Conservation (phyloP, 2,888 invertebrate species). For the Cylloceria caligata region DNA sequence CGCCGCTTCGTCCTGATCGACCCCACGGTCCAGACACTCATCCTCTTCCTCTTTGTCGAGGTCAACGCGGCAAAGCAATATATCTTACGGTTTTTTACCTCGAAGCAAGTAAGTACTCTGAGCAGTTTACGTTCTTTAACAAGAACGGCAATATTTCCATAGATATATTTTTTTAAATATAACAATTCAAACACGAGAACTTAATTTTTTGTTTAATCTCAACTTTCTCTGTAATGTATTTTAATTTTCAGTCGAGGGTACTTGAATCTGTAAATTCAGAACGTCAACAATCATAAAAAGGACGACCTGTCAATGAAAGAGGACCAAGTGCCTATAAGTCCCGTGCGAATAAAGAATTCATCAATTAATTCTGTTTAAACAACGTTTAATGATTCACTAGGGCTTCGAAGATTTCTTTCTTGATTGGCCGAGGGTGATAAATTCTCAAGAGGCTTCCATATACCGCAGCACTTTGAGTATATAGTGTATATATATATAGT, state of each 20-base stretch:
- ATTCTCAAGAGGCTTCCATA: conserved; percentile 60
- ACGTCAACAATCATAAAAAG: conserved; percentile 29
- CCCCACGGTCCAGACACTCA: conserved; percentile 55
- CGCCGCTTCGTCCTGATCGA: conserved; percentile 47
- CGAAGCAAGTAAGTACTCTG: conserved; percentile 39
- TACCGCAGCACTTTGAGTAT: conserved; percentile 48
- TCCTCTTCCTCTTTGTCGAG: conserved; percentile 57
- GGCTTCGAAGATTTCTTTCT: conserved; percentile 66
- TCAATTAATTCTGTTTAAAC: conserved; percentile 68
- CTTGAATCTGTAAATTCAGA: not conserved
- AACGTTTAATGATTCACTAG: conserved; percentile 65
- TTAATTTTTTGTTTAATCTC: not conserved
- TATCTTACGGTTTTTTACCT: conserved; percentile 55
- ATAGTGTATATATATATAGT: conserved; percentile 26
- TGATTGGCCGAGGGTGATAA: conserved; percentile 65
- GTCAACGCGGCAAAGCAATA: conserved; percentile 57
- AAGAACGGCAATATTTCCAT: not conserved
- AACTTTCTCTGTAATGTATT: not conserved
- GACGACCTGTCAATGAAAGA: conserved; percentile 49
- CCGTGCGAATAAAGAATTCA: conserved; percentile 63
- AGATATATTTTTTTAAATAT: not conserved
- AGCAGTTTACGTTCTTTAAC: conserved; percentile 28
- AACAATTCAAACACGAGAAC: not conserved
- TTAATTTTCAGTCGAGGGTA: not conserved
- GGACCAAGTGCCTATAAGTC: conserved; percentile 55